A percentile compares a stretch with the other conserved stretches of the same genome.
These are phyloP conservation scores for Pseudomyrmex concolor DNA, from an alignment of 1,140 invertebrate species.

Conservation along the genomic window DNA sequence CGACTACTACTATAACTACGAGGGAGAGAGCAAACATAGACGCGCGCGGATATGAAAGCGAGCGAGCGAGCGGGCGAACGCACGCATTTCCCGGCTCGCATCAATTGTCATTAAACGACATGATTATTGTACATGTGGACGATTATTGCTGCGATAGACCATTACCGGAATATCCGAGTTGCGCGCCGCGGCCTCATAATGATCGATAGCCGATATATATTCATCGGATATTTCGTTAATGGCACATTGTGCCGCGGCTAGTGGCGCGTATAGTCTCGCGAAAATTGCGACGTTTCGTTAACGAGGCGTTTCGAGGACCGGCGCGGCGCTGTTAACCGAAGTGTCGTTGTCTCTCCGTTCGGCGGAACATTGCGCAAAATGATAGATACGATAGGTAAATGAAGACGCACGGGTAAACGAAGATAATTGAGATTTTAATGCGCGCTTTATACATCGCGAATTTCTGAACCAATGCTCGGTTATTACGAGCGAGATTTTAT, in stretches of 20 bases:
- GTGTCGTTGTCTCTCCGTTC: constrained; percentile 34
- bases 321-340: constrained; percentile 17
- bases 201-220: constrained; percentile 78
- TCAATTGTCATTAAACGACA: constrained; percentile 84
- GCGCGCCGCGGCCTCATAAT: constrained; percentile 69
- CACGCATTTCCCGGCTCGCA: constrained; percentile 78
- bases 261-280: constrained; percentile 21
- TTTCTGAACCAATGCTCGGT: not conserved
- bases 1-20: constrained; percentile 20
- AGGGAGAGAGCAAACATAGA: constrained; percentile 35
- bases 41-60: constrained; percentile 68
- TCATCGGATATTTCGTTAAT: constrained; percentile 80
- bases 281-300: constrained; percentile 67
- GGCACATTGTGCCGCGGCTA: constrained; percentile 69
- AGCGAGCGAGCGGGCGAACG: constrained; percentile 53
- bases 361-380: not conserved
- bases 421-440: constrained; percentile 35
- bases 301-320: constrained; percentile 62
- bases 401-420: not conserved
- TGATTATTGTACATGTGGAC: constrained; percentile 82
- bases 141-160: constrained; percentile 81
- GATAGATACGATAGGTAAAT: not conserved
- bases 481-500: not conserved
- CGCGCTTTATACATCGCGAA: not conserved
- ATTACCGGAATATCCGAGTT: constrained; percentile 77